Conservation (phyloP, 1,140 invertebrate genomes). For the Polyergus mexicanus region DNA sequence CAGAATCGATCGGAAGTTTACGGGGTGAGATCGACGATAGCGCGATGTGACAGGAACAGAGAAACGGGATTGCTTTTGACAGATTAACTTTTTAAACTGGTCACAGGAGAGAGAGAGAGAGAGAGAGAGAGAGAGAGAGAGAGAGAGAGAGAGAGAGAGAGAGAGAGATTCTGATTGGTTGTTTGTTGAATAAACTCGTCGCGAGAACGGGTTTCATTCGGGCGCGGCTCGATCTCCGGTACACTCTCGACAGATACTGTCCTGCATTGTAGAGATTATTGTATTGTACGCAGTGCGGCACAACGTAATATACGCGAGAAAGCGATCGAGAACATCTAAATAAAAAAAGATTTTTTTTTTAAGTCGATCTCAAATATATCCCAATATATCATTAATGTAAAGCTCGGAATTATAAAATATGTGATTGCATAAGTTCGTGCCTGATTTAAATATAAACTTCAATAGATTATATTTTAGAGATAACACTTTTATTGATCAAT, state of each 20-base stretch:
- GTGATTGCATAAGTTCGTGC: too few relatives aligned
- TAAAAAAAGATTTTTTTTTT: not conserved
- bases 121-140: not conserved
- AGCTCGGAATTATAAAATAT: not conserved
- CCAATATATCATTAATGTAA: constrained; percentile 29
- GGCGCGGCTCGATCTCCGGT: constrained; percentile 48
- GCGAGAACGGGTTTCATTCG: constrained; percentile 31
- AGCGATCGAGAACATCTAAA: not conserved
- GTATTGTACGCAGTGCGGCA: constrained; percentile 9
- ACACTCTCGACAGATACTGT: not conserved
- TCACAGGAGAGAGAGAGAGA: not conserved
- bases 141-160: too few relatives aligned
- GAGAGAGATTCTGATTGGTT: constrained; percentile 60
- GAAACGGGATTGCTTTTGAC: constrained; percentile 58
- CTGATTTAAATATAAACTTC: too few relatives aligned
- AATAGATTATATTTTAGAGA: too few relatives aligned
- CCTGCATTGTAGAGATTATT: constrained; percentile 28
- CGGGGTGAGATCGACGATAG: constrained; percentile 19
- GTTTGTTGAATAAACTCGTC: constrained; percentile 58
- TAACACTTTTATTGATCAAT: too few relatives aligned
- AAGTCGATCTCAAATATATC: not conserved
- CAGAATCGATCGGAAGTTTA: constrained; percentile 53
- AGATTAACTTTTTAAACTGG: constrained; percentile 62
- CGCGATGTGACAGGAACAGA: constrained; percentile 47
- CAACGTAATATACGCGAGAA: not conserved